These are phyloP conservation scores for Oxyura jamaicensis DNA, from an alignment of 2,113 vertebrate genomes.

Conservation along the genomic window DNA sequence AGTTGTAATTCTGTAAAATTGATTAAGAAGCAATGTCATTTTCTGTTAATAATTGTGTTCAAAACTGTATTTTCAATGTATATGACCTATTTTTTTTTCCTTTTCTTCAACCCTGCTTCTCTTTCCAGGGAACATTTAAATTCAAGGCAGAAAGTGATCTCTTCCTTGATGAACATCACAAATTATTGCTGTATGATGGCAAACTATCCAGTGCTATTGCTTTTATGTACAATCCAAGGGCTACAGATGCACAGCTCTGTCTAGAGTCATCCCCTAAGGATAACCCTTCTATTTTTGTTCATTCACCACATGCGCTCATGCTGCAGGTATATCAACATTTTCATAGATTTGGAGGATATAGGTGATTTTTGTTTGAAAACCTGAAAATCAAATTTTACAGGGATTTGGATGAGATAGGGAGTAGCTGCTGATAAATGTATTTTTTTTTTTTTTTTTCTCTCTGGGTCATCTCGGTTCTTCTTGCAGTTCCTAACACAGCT, in stretches of 20 bases:
- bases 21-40: background rate
- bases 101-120: background rate
- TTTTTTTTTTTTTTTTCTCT: background rate
- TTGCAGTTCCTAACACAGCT: background rate
- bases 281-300: slow-evolving; percentile 95
- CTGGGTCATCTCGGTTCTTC: background rate
- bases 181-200: slow-evolving; percentile 92
- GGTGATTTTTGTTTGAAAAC: background rate
- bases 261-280: slow-evolving; percentile 97
- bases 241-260: slow-evolving; percentile 97
- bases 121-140: slow-evolving; percentile 91
- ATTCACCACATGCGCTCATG: slow-evolving; percentile 98
- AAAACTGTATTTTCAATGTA: background rate
- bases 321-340: slow-evolving; percentile 87
- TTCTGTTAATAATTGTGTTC: background rate
- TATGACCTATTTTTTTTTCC: background rate
- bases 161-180: slow-evolving; percentile 95
- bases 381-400: background rate
- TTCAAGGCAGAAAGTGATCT: slow-evolving; percentile 97
- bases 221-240: slow-evolving; percentile 95
- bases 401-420: background rate
- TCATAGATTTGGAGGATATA: background rate
- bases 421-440: too few relatives aligned
- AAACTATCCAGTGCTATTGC: slow-evolving; percentile 91
- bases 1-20: background rate